Conservation (phyloP, 1,140 invertebrate species). For the Sycophila sp. region DNA sequence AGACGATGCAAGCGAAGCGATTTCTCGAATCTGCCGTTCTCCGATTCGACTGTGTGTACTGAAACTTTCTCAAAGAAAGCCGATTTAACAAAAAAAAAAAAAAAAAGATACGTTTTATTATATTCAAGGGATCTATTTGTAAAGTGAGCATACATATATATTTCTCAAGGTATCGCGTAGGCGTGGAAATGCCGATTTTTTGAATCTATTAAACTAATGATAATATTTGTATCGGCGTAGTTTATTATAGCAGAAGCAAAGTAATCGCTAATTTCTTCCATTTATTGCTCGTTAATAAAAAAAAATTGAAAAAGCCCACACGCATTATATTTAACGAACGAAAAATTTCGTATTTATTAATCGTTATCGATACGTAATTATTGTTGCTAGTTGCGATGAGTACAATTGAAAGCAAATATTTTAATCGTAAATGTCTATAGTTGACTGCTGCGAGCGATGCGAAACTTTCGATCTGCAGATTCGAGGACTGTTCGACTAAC, state of each 20-base stretch:
- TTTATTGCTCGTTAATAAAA: constrained; percentile 23
- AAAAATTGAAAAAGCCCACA: not conserved
- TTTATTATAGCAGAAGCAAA: constrained; percentile 8
- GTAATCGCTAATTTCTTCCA: constrained; percentile 28
- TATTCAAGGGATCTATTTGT: not conserved
- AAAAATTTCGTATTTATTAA: constrained; percentile 27
- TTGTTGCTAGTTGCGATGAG: constrained; percentile 12
- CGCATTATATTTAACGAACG: no score
- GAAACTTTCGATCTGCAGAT: constrained; percentile 23
- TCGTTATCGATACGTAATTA: constrained; percentile 25
- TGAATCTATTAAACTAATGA: constrained; percentile 27
- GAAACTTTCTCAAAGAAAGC: constrained; percentile 21
- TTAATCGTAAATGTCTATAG: constrained; percentile 24
- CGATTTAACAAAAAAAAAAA: constrained; percentile 5
- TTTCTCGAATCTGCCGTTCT: constrained; percentile 34
- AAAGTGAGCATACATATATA: not conserved
- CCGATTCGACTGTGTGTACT: not conserved
- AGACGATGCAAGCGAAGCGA: constrained; percentile 25
- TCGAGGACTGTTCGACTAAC: constrained; percentile 32
- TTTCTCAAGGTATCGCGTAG: not conserved
- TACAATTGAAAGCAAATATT: constrained; percentile 16
- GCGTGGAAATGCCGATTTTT: not conserved
- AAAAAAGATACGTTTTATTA: no score
- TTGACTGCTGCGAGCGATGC: constrained; percentile 1
- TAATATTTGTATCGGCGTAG: constrained; percentile 12